phyloP scores from a whole-genome alignment of 2,888 invertebrate species.

The Brenthis ino region DNA sequence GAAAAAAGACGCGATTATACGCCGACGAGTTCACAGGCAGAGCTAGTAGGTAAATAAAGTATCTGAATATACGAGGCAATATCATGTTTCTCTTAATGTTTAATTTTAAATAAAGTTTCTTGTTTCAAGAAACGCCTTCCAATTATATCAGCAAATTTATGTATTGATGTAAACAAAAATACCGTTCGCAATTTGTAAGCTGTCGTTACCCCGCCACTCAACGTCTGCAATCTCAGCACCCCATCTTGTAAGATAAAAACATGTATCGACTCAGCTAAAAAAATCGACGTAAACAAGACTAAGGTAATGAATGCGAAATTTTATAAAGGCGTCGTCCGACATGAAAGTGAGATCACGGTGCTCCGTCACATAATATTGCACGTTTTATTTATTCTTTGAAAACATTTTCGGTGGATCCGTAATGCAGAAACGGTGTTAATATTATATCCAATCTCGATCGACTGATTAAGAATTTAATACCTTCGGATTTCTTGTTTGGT shows the following conservation, averaged over 20 bases:
- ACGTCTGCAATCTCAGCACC: conserved; percentile 68
- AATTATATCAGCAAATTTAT: conserved; percentile 17
- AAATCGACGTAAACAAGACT: conserved; percentile 62
- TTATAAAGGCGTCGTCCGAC: conserved; percentile 60
- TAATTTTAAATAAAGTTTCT: conserved; percentile 19
- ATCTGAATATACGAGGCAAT: conserved; percentile 3
- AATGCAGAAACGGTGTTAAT: conserved; percentile 75
- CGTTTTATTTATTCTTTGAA: conserved; percentile 65
- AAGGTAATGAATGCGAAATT: conserved; percentile 65
- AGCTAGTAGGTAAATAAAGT: conserved; percentile 13
- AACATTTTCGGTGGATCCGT: conserved; percentile 62
- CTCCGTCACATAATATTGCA: conserved; percentile 66
- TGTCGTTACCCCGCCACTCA: conserved; percentile 58
- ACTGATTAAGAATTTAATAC: conserved; percentile 68
- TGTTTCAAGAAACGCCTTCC: conserved; percentile 17
- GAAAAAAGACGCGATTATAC: background rate
- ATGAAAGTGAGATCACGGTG: conserved; percentile 57
- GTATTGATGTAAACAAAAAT: conserved; percentile 48
- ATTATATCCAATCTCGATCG: conserved; percentile 55
- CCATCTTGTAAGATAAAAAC: conserved; percentile 64
- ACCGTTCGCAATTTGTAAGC: conserved; percentile 54
- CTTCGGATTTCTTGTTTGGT: conserved; percentile 47
- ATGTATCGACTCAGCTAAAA: conserved; percentile 64
- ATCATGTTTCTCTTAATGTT: conserved; percentile 12
- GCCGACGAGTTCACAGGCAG: background rate